phyloP scores from a whole-genome alignment of 2,888 invertebrate species.

The Amblyjoppa proteus region DNA sequence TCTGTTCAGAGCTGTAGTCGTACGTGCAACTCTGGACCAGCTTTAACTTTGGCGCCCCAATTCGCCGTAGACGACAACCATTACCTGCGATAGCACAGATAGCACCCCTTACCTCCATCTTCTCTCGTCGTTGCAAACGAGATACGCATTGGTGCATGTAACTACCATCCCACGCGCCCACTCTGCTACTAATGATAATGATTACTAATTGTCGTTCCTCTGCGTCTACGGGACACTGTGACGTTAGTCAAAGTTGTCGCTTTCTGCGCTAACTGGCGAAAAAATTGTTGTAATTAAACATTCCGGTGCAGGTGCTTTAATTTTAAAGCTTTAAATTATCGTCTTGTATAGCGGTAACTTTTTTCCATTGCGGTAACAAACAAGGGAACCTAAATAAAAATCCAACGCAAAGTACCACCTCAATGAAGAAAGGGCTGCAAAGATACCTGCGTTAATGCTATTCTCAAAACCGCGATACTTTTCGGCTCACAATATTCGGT shows the following conservation, averaged over 20 bases:
- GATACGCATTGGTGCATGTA: slow-evolving; percentile 58
- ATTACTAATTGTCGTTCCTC: slow-evolving; percentile 57
- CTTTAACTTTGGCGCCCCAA: slow-evolving; percentile 59
- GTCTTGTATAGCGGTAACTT: neutral
- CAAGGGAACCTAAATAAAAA: neutral
- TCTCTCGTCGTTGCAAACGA: slow-evolving; percentile 41
- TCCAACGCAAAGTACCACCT: neutral
- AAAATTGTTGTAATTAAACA: slow-evolving; percentile 1
- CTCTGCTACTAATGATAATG: slow-evolving; percentile 53
- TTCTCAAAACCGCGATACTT: neutral
- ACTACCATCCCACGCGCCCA: slow-evolving; percentile 21
- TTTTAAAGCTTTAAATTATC: neutral
- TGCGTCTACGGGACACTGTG: neutral
- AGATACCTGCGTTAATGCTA: neutral
- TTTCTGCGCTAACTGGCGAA: neutral
- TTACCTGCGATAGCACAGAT: slow-evolving; percentile 19
- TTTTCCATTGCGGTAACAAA: neutral
- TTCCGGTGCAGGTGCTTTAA: neutral
- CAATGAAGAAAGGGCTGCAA: neutral
- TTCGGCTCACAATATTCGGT: too few species aligned
- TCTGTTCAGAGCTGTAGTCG: neutral
- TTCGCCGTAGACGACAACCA: slow-evolving; percentile 47
- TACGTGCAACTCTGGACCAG: slow-evolving; percentile 36
- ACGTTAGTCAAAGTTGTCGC: neutral
- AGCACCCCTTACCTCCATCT: slow-evolving; percentile 31